Base-by-base conservation (phyloP, 2,797 vertebrate species). In the Chelon auratus region DNA sequence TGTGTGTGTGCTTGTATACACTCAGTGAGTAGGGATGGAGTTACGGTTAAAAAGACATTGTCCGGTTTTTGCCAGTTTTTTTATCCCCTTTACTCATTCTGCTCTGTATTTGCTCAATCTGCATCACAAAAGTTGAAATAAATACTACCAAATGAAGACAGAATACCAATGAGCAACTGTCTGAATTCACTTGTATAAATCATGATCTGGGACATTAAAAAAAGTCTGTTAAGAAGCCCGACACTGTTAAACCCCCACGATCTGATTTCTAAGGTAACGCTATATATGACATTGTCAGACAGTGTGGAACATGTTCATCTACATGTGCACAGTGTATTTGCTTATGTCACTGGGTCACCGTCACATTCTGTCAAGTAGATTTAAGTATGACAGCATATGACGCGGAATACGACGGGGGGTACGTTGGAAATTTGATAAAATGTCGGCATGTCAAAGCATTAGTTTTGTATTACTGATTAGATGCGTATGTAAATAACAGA, bases 401-500 rank as follows among this genome's bases (percentile, higher is more conserved):
- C 65, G 65, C 14, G 22, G 22, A 22, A 22, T 22, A 22, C 22
- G 22, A 22, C 7, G 30, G 22, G 47, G 20, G 24, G 3, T 10
- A 39, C 48, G 6, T 30, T 14, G 8, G 40, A 9, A 67, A 53
- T 56, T 18, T 42, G 33, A 45, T 50, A 20, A 61, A 51, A 42
- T 1, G 3, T 53, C 22, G 58, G 13, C 68, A 48, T 22, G 5
- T 50, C 43, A 57, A 45, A 77, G 58, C 13, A 64, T 57, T 55
- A 50, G 60, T 45, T 24, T 62, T 1, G 14, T n/a, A 55, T 42
- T 26, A 66, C 66, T 17, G 3, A 72, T 74, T 60, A 22, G 47
- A 62, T 71, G 48, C n/a, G 24, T 37, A n/a, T 61, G 40, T 55
- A 59, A 48, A 55, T 9, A 22, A 33, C 57, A 54, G 50, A 40